phyloP scores from a whole-genome alignment of 1,140 invertebrate species.

The Callitettix versicolor region DNA sequence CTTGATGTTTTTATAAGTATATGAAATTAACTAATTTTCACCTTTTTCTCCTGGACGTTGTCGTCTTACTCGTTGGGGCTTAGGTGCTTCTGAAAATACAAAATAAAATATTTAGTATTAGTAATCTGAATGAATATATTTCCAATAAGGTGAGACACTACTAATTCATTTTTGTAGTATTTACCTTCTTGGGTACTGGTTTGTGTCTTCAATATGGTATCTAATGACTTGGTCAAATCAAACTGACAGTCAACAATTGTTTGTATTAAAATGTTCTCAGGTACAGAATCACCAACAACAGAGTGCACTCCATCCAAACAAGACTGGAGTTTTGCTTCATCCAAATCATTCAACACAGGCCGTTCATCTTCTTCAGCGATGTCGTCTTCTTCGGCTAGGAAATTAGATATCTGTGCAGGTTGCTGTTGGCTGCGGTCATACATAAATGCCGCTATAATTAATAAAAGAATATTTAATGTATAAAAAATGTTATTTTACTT shows the following conservation, averaged over 20 bases:
- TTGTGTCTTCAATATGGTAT: slow-evolving; percentile 50
- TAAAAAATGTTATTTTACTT: too few relatives aligned
- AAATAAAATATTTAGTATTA: neutral
- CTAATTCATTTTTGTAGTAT: too few relatives aligned
- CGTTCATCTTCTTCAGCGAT: slow-evolving; percentile 60
- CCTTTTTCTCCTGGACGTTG: slow-evolving; percentile 14
- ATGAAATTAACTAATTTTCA: slow-evolving; percentile 12
- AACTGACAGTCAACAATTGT: slow-evolving; percentile 56
- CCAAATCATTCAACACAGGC: slow-evolving; percentile 42
- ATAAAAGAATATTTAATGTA: neutral
- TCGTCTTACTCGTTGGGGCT: slow-evolving; percentile 21
- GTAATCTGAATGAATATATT: too few relatives aligned
- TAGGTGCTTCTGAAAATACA: slow-evolving; percentile 21
- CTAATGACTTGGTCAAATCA: slow-evolving; percentile 56
- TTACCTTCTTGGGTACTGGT: slow-evolving; percentile 4
- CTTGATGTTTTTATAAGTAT: too few relatives aligned
- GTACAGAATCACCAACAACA: slow-evolving; percentile 63
- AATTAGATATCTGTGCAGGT: slow-evolving; percentile 56
- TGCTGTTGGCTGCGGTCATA: slow-evolving; percentile 56
- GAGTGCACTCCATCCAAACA: slow-evolving; percentile 74
- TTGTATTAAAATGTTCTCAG: slow-evolving; percentile 55
- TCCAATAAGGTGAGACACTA: too few relatives aligned
- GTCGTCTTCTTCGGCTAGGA: slow-evolving; percentile 54
- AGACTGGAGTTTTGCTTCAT: slow-evolving; percentile 62
- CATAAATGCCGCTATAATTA: slow-evolving; percentile 54